These are phyloP conservation scores for Rhincodon typus DNA, from an alignment of 2,797 vertebrate genomes.

Conservation along the genomic window DNA sequence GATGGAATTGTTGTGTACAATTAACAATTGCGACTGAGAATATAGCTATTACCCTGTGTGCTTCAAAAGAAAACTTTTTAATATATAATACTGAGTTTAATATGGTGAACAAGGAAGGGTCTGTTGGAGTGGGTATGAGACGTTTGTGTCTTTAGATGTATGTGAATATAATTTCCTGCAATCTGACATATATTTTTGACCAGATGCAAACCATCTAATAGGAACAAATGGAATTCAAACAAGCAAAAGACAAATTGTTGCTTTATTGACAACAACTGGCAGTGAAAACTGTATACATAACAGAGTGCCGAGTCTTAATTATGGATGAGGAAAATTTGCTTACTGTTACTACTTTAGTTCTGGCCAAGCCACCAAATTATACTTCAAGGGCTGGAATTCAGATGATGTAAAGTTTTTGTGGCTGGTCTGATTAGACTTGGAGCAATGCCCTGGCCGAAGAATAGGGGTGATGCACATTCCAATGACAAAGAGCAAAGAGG, in stretches of 20 bases:
- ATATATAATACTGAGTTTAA: background rate
- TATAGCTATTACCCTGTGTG: constrained; percentile 3
- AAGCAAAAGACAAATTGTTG: constrained; percentile 12
- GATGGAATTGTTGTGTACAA: constrained; percentile 32
- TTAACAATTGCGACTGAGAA: constrained; percentile 25
- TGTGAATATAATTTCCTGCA: constrained; percentile 19
- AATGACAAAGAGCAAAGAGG: background rate
- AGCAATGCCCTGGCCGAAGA: background rate
- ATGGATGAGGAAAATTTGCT: constrained; percentile 4
- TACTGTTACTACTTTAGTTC: background rate
- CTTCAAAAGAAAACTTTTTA: constrained; percentile 13
- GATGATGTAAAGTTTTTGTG: background rate
- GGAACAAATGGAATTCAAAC: constrained; percentile 24
- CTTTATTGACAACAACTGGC: constrained; percentile 7
- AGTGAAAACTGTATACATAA: background rate
- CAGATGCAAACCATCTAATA: no score
- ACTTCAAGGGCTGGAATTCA: constrained; percentile 18
- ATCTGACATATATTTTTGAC: constrained; percentile 19
- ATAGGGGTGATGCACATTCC: no score
- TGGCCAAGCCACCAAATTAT: constrained; percentile 23
- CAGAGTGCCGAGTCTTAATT: background rate
- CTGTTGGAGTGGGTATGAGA: constrained; percentile 5
- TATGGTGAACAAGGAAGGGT: background rate
- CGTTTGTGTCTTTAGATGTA: background rate
- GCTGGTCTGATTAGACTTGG: constrained; percentile 1